Conservation (phyloP, 2,113 vertebrate genomes). For the Chloropsis hardwickii region DNA sequence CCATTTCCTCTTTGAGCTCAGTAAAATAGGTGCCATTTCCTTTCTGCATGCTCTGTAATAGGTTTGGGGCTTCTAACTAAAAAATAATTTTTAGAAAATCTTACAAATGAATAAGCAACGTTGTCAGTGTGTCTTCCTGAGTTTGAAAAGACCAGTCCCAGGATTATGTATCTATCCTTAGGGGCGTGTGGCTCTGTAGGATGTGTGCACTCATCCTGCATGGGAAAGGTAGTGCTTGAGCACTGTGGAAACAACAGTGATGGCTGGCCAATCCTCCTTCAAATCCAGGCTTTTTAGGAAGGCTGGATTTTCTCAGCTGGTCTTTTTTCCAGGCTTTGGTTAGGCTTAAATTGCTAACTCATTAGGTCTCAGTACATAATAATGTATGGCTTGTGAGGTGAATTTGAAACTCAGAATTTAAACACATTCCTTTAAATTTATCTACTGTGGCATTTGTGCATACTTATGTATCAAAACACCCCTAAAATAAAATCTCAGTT, state of each 20-base stretch:
- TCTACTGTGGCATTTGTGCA: background rate
- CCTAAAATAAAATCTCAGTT: background rate
- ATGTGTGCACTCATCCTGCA: rapidly evolving
- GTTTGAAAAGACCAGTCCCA: background rate
- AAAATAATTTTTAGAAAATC: background rate
- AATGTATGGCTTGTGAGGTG: background rate
- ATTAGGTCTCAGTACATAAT: background rate
- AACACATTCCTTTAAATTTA: background rate
- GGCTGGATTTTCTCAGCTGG: background rate
- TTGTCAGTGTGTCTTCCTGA: background rate
- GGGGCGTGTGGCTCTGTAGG: rapidly evolving
- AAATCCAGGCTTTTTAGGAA: background rate
- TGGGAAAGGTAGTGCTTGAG: background rate
- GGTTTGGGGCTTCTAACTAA: background rate
- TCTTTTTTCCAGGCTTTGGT: background rate
- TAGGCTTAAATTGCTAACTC: background rate
- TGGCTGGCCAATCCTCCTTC: background rate
- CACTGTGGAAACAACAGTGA: background rate
- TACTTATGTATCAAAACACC: background rate
- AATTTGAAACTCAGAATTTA: background rate
- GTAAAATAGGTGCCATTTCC: background rate
- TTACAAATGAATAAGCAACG: background rate
- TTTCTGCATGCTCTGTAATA: background rate
- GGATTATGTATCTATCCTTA: rapidly evolving
- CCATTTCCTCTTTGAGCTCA: background rate